A percentile compares a stretch with the other conserved stretches of the same genome.
Conservation (phyloP, 1,140 invertebrate species). For the Anastrepha obliqua region DNA sequence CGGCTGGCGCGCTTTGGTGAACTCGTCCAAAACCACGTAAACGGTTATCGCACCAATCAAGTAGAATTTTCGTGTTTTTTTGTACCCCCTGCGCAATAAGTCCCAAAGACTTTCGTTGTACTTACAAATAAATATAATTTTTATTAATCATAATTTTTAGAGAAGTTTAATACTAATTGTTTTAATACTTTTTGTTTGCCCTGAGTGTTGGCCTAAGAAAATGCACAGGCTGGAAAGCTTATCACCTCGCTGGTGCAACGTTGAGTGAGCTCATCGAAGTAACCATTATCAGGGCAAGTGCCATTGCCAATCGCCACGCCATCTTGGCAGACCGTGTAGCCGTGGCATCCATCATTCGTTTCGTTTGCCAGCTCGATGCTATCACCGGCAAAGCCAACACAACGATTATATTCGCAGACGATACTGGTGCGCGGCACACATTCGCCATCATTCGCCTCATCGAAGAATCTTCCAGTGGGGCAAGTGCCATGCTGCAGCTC, state of each 20-base stretch:
- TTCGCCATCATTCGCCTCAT: conserved; percentile 59
- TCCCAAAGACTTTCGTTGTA: no score
- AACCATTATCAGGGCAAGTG: conserved; percentile 64
- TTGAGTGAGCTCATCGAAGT: conserved; percentile 67
- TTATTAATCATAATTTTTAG: no score
- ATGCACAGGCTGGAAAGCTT: conserved; percentile 63
- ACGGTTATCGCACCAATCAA: no score
- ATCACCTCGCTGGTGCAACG: conserved; percentile 62
- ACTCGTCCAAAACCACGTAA: no score
- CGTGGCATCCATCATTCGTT: conserved; percentile 64
- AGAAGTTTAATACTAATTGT: no score
- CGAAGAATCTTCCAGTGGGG: conserved; percentile 63
- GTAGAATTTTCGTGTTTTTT: no score
- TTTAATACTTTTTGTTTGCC: no score
- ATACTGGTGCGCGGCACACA: conserved; percentile 65
- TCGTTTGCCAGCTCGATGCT: conserved; percentile 67
- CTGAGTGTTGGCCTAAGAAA: neutral
- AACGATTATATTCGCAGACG: conserved; percentile 64
- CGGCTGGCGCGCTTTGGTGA: no score
- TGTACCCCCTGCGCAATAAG: no score
- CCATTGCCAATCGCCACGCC: conserved; percentile 63
- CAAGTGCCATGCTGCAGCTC: conserved; percentile 63
- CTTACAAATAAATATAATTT: no score
- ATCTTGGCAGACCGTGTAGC: conserved; percentile 66
- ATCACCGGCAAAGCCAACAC: conserved; percentile 63